These are phyloP conservation scores for Eueides isabella DNA, from an alignment of 1,140 invertebrate genomes.

Conservation along the genomic window DNA sequence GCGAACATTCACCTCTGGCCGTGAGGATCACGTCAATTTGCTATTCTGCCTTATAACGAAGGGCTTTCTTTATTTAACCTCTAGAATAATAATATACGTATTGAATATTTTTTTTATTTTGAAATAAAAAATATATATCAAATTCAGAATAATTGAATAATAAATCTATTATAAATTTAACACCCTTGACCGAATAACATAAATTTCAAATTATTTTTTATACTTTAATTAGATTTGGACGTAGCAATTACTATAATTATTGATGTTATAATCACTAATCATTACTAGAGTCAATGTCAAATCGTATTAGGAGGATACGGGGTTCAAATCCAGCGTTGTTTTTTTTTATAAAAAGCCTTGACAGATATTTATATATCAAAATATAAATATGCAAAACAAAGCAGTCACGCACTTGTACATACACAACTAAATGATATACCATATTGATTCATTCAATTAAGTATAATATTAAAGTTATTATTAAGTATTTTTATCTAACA, in stretches of 20 bases:
- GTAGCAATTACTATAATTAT: neutral
- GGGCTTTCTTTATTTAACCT: neutral
- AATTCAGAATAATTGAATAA: neutral
- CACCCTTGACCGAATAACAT: constrained; percentile 6
- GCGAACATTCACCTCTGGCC: constrained; percentile 62
- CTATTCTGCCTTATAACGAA: neutral
- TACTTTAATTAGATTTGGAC: neutral
- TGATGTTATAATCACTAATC: neutral
- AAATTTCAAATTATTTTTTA: neutral
- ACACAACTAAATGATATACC: neutral
- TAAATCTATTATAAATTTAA: neutral
- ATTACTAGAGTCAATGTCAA: neutral
- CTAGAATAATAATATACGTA: neutral
- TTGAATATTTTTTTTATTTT: neutral
- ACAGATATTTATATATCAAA: too few species aligned
- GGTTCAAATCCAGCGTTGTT: too few species aligned
- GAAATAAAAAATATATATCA: neutral
- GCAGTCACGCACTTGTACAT: neutral
- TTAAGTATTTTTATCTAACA: neutral
- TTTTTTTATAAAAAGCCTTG: too few species aligned
- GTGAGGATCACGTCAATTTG: constrained; percentile 34
- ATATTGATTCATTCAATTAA: neutral
- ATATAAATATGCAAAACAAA: neutral
- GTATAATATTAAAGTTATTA: too few species aligned
- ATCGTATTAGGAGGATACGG: too few species aligned